Base-by-base conservation (phyloP, 1,140 invertebrate species). In the Anastatus disparis region DNA sequence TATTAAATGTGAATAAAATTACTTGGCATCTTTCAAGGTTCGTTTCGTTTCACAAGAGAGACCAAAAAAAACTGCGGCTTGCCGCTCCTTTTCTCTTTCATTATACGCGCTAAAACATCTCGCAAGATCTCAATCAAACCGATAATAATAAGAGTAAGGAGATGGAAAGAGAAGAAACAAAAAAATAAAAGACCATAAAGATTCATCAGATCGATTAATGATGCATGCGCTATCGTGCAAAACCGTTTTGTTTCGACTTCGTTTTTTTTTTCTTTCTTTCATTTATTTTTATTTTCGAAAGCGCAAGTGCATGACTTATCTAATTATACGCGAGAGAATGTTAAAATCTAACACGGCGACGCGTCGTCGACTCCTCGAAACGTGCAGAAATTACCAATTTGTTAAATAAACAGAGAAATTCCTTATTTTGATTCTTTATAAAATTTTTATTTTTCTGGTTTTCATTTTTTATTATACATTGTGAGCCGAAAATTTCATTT, bases 151-250 rank as follows among this genome's bases (percentile, higher is more conserved):
- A 46, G 29, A 22, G 29, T 27, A 55, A 27, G 3, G 13, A 55
- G 20, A 55, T 20, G 26, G 22, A 3, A 7, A 1, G 15, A 35
- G 10, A 20, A 35, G n/a, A 20, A 12, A 2, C 22, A 27, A 9
- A 20, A n/a, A 22, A 13, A 27, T 27, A 59, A 42, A 38, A 56
- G 31, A 29, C 13, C 1, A n/a, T 53, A 17, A 3, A 29, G 17
- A 29, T 7, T 9, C 9, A 53, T 17, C n/a, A 53, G 12, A 0
- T 35, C 13, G 31, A 64, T 64, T 64, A 44, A 40, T 17, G 50
- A 48, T 67, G 40, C 55, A 27, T 59, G 65, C 42, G 55, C 42
- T 68, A 50, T 67, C 53, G 40, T 24, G 13, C 38, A n/a, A n/a
- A n/a, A n/a, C n/a, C n/a, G n/a, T n/a, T n/a, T n/a, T n/a, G n/a